Base-by-base conservation (phyloP, 92 coral and sea anemone genomes). In the Palythoa grandiflora region DNA sequence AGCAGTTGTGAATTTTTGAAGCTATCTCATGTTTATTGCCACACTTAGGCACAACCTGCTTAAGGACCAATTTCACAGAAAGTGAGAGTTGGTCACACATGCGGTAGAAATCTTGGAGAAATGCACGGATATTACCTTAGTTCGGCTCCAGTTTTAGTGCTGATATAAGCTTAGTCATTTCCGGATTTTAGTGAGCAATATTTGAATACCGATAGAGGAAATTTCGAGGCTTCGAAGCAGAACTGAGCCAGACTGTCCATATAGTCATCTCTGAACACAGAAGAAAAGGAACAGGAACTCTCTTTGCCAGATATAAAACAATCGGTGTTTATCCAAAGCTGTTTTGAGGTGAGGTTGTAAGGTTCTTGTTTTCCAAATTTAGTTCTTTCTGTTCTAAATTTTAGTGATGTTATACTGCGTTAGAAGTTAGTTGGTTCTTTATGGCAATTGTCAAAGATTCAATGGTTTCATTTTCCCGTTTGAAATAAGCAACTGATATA, bases 151-250 rank as follows among this genome's bases (percentile, higher is more conserved):
- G 19, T 81, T 79, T 81, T 81, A 81, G 75, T 63, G 28, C 74
- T 81, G 71, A 77, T 77, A 54, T 53, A 53, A 75, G 75, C 75
- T 65, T 66, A 15, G 75, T 68, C 86, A 65, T 48, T 81, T 81
- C 86, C 86, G 86, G 86, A 21, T 21, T 65, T 57, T 39, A 9
- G 65, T 59, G 61, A 81, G 52, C 86, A 81, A 81, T 81, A 81
- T 81, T 47, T 55, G 1, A 60, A 60, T 57, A 28, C 37, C 28
- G 28, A 70, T 28, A 7, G 44, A 70, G 40, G 40, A 63, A 66
- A 79, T 8, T 66, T 19, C 70, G 48, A 66, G 66, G 28, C 57
- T 47, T 47, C 36, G n/a, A 14, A 65, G 51, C 39, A 38, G 44
- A 28, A 28, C 3, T 44, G 4, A 40, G 38, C 38, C 44, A 36